These are phyloP conservation scores for Crenichthys baileyi DNA, from an alignment of 2,797 vertebrate genomes.

Conservation along the genomic window DNA sequence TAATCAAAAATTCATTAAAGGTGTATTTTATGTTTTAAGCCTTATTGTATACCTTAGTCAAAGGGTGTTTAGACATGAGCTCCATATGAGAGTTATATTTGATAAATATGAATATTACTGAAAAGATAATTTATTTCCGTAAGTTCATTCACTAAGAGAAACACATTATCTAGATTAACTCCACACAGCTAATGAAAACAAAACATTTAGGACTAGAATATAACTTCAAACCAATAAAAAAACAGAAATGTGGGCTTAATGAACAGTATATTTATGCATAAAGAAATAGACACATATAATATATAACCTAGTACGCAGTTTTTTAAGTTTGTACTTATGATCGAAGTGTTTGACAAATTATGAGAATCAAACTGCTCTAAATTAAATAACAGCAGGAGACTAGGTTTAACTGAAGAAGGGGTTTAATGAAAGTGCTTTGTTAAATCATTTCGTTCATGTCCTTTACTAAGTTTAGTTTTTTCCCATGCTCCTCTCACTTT, in stretches of 20 bases:
- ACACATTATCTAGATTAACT: neutral
- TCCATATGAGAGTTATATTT: neutral
- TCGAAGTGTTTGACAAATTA: too few species aligned
- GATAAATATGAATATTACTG: too few species aligned
- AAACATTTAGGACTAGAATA: neutral
- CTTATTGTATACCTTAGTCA: neutral
- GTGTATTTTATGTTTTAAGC: neutral
- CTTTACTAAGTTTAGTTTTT: neutral
- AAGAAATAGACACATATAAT: too few species aligned
- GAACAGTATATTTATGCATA: too few species aligned
- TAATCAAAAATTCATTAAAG: neutral
- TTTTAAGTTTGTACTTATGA: too few species aligned
- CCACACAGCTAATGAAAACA: neutral
- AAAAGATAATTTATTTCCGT: neutral
- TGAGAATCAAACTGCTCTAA: too few species aligned
- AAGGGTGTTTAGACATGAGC: neutral
- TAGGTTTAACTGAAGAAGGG: neutral
- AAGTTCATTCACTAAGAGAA: neutral
- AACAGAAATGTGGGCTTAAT: neutral
- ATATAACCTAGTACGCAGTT: too few species aligned
- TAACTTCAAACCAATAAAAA: neutral
- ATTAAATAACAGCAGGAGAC: neutral
- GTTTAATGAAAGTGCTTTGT: neutral
- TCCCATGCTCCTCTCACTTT: neutral
- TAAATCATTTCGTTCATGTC: neutral